These are phyloP conservation scores for Panthera tigris DNA, from an alignment of 2,113 vertebrate genomes.

Conservation along the genomic window DNA sequence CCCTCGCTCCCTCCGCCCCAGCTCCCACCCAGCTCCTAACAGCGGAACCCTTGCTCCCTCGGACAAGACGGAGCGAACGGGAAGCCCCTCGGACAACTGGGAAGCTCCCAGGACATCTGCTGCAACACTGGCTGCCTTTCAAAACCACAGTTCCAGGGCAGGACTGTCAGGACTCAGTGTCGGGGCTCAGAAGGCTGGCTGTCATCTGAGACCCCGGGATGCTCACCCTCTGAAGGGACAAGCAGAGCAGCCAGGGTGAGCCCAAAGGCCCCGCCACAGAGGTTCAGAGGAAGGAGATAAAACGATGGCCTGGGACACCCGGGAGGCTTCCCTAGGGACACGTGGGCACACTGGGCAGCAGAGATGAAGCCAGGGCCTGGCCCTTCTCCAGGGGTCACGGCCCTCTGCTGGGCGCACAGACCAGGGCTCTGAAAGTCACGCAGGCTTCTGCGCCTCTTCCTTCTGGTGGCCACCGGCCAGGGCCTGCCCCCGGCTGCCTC, in stretches of 20 bases:
- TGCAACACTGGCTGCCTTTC: not conserved
- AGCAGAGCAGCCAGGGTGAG: not conserved
- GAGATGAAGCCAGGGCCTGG: not conserved
- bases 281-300: not conserved
- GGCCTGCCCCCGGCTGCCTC: not conserved
- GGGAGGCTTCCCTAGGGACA: not conserved
- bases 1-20: not conserved
- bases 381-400: not conserved
- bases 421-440: not conserved
- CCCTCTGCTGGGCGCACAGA: not conserved
- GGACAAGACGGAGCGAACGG: not conserved
- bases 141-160: not conserved
- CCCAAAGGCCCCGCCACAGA: not conserved
- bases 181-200: not conserved
- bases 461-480: not conserved
- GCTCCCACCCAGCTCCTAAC: not conserved
- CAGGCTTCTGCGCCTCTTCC: not conserved
- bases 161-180: not conserved
- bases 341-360: not conserved
- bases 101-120: not conserved
- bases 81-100: not conserved
- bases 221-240: not conserved
- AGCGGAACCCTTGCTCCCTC: not conserved
- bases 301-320: not conserved
- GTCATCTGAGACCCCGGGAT: fast-evolving